These are phyloP conservation scores for Pipa parva DNA, from an alignment of 2,113 vertebrate genomes.

Conservation along the genomic window DNA sequence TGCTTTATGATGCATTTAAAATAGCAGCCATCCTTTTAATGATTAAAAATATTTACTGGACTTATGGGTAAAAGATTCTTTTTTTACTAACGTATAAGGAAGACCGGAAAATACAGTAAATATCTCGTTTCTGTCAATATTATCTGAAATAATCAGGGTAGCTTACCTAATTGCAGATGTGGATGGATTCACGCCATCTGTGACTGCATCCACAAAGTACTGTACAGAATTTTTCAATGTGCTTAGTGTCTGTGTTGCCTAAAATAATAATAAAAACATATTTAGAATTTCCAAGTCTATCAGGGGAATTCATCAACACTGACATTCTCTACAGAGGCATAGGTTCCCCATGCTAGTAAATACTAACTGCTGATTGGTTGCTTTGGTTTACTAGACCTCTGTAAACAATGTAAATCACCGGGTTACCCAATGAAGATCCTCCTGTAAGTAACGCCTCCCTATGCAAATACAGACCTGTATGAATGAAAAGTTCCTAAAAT, in stretches of 20 bases:
- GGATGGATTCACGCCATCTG: background rate
- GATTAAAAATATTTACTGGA: constrained; percentile 10
- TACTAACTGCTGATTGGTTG: too few relatives aligned
- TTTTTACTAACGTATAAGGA: background rate
- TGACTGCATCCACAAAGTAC: background rate
- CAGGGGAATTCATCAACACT: too few relatives aligned
- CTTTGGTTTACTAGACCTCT: too few relatives aligned
- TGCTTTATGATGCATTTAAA: constrained; percentile 24
- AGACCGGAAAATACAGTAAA: background rate
- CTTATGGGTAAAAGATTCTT: constrained; percentile 15
- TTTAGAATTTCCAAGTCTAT: background rate
- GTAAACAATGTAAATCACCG: too few relatives aligned
- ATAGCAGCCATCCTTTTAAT: constrained; percentile 15
- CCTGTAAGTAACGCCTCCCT: too few relatives aligned
- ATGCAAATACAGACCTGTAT: too few relatives aligned
- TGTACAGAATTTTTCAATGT: background rate
- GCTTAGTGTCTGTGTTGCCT: constrained; percentile 3
- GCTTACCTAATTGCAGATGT: background rate
- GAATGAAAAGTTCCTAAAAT: too few relatives aligned
- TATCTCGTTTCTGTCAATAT: background rate
- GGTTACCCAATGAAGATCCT: too few relatives aligned
- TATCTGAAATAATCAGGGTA: constrained; percentile 2
- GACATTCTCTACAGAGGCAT: too few relatives aligned
- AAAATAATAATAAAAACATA: constrained; percentile 1
- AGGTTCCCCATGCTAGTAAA: too few relatives aligned